These are phyloP conservation scores for Rhopalosiphum maidis DNA, from an alignment of 1,140 invertebrate genomes.

Conservation along the genomic window DNA sequence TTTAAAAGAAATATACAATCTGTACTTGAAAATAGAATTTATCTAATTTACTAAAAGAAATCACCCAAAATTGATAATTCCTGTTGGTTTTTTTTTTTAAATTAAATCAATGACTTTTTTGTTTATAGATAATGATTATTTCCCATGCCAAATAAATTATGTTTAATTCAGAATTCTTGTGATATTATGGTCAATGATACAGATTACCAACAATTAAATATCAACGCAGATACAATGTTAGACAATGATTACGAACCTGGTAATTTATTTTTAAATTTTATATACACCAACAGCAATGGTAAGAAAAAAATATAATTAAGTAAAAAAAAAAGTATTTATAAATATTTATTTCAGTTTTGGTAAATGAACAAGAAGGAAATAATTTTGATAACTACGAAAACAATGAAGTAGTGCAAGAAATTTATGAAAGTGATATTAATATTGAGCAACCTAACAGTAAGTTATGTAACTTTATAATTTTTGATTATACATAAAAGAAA, in stretches of 20 bases:
- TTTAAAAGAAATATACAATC: too few species aligned
- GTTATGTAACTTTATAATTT: not conserved
- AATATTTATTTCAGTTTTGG: not conserved
- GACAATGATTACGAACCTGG: conserved; percentile 33
- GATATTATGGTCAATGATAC: conserved; percentile 25
- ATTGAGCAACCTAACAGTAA: not conserved
- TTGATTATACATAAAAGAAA: not conserved
- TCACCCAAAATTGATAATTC: too few species aligned
- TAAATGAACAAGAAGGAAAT: conserved; percentile 11
- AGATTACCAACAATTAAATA: conserved; percentile 1
- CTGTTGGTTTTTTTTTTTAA: not conserved
- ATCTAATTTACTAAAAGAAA: too few species aligned
- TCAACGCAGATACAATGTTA: conserved; percentile 1
- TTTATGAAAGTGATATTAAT: conserved; percentile 4
- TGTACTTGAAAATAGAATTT: too few species aligned
- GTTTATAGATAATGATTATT: not conserved
- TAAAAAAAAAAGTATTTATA: not conserved
- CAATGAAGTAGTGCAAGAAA: conserved; percentile 21
- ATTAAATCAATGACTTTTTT: not conserved
- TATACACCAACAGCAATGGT: conserved; percentile 12
- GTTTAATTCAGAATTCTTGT: not conserved
- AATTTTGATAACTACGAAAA: not conserved
- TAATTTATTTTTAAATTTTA: conserved; percentile 45
- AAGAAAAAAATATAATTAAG: not conserved
- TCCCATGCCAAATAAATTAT: not conserved